These are phyloP conservation scores for Aphis gossypii DNA, from an alignment of 1,140 invertebrate genomes.

Conservation along the genomic window DNA sequence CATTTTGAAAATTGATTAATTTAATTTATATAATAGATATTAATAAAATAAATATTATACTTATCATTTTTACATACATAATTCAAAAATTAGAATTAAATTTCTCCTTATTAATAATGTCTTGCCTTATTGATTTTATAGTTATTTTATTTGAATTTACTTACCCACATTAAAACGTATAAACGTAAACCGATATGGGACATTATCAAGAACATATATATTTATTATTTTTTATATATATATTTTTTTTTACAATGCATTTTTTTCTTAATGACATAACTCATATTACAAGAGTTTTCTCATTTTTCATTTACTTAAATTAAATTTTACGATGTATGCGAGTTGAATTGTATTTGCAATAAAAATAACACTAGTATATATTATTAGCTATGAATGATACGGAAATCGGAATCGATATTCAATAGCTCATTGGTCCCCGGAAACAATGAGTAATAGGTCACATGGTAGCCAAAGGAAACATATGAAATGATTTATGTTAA, in stretches of 20 bases:
- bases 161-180: background rate
- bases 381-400: background rate
- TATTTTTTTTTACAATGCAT: background rate
- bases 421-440: conserved; percentile 44
- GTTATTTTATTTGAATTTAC: conserved; percentile 11
- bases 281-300: background rate
- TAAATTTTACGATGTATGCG: background rate
- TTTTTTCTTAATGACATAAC: background rate
- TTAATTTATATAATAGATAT: background rate
- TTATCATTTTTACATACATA: background rate
- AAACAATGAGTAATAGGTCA: conserved; percentile 58
- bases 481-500: conserved; percentile 53
- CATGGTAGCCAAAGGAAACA: conserved; percentile 57
- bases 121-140: background rate
- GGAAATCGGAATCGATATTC: conserved; percentile 45
- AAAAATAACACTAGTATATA: conserved; percentile 16
- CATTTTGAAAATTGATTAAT: background rate
- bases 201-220: background rate
- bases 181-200: conserved; percentile 40
- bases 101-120: background rate
- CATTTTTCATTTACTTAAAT: background rate
- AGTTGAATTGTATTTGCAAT: background rate
- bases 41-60: background rate
- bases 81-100: background rate
- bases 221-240: no score